Conservation (phyloP, 2,888 invertebrate genomes). For the Dryocosmus kuriphilus region DNA sequence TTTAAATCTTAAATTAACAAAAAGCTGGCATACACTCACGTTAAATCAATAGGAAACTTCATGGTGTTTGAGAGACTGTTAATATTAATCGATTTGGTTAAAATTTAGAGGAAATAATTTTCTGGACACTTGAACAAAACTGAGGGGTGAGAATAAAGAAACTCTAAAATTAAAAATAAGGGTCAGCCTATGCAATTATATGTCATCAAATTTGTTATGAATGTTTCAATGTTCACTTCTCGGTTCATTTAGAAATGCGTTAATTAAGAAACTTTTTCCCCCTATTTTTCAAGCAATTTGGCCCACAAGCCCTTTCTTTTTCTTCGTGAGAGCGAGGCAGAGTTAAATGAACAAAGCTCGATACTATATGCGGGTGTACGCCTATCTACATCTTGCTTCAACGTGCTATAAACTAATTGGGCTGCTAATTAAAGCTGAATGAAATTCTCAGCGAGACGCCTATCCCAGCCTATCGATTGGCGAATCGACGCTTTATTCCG, state of each 20-base stretch:
- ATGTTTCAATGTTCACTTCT: background rate
- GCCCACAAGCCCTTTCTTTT: background rate
- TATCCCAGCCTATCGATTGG: conserved; percentile 12
- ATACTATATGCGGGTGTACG: background rate
- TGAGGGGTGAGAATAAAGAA: too few relatives aligned
- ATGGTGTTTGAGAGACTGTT: too few relatives aligned
- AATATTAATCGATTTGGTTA: too few relatives aligned
- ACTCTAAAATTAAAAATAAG: too few relatives aligned
- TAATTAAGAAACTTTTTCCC: background rate
- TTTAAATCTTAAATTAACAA: too few relatives aligned
- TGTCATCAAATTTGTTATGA: background rate
- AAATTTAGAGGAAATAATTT: too few relatives aligned
- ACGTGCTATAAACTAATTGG: conserved; percentile 35
- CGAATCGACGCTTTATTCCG: conserved; percentile 23
- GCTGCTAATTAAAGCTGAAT: conserved; percentile 29
- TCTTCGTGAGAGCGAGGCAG: background rate
- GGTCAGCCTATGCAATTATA: conserved; percentile 19
- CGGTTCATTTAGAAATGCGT: background rate
- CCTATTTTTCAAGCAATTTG: background rate
- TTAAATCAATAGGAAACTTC: too few relatives aligned
- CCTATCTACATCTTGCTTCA: conserved; percentile 24
- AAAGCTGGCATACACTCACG: too few relatives aligned
- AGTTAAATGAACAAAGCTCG: conserved; percentile 17
- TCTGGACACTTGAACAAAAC: too few relatives aligned
- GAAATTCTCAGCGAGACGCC: conserved; percentile 1